Evolutionary conservation across 2,113 vertebrate genomes (phyloP).

Genomic region (Cricetomys ansorgei): DNA sequence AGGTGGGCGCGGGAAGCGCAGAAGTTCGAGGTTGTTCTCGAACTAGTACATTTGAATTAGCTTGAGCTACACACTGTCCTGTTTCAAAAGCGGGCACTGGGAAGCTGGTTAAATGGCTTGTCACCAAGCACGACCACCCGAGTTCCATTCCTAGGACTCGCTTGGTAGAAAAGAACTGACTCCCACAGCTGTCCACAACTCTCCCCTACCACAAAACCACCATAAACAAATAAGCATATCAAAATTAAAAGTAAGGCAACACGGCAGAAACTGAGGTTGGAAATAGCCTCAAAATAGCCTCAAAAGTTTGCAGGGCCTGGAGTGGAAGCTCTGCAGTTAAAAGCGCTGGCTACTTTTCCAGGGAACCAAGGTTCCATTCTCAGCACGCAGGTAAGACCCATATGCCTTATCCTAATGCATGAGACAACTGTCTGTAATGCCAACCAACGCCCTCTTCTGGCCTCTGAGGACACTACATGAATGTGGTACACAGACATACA

Average conservation of each 20-base stretch:
- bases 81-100: not conserved
- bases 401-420: not conserved
- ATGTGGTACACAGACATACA: not conserved
- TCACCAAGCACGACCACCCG: not conserved
- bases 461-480: not conserved
- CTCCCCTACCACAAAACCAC: not conserved
- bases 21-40: not conserved
- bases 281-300: not conserved
- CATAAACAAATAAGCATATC: not conserved
- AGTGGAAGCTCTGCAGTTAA: not conserved
- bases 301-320: not conserved
- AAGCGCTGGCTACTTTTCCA: not conserved
- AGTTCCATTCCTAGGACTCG: not conserved
- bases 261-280: not conserved
- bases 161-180: too few relatives aligned
- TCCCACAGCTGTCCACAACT: not conserved
- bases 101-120: not conserved
- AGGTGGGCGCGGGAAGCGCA: not conserved
- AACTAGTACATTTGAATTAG: not conserved
- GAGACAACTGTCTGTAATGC: not conserved
- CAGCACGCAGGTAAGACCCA: not conserved
- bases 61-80: not conserved
- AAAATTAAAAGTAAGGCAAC: not conserved
- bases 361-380: not conserved
- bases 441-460: not conserved